Percentiles rank a stretch among this genome's conserved stretches.
phyloP scores from a whole-genome alignment of 2,797 vertebrate genomes.

The Xerus rutilus region DNA sequence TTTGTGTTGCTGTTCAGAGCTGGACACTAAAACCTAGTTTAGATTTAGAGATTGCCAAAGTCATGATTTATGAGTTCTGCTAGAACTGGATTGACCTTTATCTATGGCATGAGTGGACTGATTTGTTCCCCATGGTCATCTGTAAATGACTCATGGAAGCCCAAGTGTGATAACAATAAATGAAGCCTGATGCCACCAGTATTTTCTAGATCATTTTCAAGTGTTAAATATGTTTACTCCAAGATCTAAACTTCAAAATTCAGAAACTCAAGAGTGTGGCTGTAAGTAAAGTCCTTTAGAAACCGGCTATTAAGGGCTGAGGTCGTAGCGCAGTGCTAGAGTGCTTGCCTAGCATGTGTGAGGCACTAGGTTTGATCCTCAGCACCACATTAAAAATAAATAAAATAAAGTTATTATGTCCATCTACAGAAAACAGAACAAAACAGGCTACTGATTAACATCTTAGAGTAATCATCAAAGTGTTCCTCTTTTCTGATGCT shows the following conservation, averaged over 20 bases:
- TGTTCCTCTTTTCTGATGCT: neutral
- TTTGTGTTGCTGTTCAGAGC: neutral
- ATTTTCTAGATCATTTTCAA: conserved; percentile 33
- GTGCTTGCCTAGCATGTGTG: too few relatives aligned
- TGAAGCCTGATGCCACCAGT: neutral
- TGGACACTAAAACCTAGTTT: conserved; percentile 23
- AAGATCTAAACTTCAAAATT: conserved; percentile 44
- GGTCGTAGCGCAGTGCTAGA: too few relatives aligned
- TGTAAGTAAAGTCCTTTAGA: conserved; percentile 15
- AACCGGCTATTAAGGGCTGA: neutral
- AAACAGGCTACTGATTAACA: neutral
- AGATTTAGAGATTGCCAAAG: neutral
- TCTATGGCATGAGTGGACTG: neutral
- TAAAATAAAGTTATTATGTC: too few relatives aligned
- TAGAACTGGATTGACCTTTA: neutral
- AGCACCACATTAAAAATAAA: too few relatives aligned
- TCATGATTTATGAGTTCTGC: conserved; percentile 2
- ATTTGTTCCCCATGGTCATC: neutral
- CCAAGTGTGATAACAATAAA: neutral
- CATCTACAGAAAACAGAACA: neutral
- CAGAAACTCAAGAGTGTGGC: conserved; percentile 5
- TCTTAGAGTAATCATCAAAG: conserved; percentile 26
- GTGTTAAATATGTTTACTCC: neutral
- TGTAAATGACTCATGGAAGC: neutral
- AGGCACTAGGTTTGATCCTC: too few relatives aligned